Conservation (phyloP, 2,113 vertebrate genomes). For the Hemiprocne comata region DNA sequence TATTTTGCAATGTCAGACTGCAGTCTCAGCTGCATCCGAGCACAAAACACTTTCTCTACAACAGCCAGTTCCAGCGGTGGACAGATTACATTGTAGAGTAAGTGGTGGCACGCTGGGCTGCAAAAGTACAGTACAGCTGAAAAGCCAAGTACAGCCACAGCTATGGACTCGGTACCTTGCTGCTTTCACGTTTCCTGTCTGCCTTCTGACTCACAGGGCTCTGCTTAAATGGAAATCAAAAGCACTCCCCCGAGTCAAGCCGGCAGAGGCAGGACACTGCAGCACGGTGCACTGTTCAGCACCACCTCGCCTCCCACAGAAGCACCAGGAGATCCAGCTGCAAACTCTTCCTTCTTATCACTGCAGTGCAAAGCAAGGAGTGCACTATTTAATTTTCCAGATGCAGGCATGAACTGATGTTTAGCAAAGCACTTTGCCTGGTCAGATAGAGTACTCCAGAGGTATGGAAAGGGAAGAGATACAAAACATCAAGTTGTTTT, state of each 20-base stretch:
- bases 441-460: not conserved
- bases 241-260: not conserved
- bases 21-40: not conserved
- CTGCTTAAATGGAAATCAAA: not conserved
- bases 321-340: not conserved
- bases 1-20: not conserved
- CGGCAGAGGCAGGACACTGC: not conserved
- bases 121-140: not conserved
- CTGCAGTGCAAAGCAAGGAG: not conserved
- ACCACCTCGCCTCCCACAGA: not conserved
- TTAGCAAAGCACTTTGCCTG: not conserved
- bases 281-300: rapidly evolving
- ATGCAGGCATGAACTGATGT: not conserved
- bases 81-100: not conserved
- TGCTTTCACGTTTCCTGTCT: not conserved
- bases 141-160: not conserved
- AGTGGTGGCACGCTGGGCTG: not conserved
- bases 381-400: not conserved
- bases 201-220: not conserved
- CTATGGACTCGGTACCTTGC: not conserved
- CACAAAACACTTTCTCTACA: not conserved
- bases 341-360: not conserved
- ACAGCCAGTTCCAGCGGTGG: rapidly evolving
- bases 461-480: not conserved
- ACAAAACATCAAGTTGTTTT: not conserved